phyloP scores from a whole-genome alignment of 2,888 invertebrate genomes.

The Latrodectus hesperus region DNA sequence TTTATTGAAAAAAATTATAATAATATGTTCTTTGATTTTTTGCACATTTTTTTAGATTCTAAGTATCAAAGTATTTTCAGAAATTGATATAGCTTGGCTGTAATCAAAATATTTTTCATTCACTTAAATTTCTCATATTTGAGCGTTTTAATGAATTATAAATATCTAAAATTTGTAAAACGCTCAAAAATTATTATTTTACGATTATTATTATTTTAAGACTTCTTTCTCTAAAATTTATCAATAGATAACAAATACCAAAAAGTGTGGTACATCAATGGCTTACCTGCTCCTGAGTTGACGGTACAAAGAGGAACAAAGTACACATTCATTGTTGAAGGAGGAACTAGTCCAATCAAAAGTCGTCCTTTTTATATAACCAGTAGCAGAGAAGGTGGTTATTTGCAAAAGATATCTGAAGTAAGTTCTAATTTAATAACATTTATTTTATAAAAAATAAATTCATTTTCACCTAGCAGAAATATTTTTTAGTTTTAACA shows the following conservation, averaged over 20 bases:
- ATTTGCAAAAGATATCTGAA: not conserved
- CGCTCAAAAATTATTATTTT: too few species aligned
- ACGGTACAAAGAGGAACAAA: constrained; percentile 89
- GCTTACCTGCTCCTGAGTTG: constrained; percentile 89
- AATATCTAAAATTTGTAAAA: too few species aligned
- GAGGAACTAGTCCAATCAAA: constrained; percentile 83
- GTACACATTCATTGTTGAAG: constrained; percentile 84
- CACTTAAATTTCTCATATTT: too few species aligned
- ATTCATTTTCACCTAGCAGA: not conserved
- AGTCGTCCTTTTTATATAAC: constrained; percentile 94
- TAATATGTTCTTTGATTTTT: too few species aligned
- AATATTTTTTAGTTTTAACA: not conserved
- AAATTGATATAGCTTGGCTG: too few species aligned
- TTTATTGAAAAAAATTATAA: too few species aligned
- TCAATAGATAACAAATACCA: not conserved
- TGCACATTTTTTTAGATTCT: too few species aligned
- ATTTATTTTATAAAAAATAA: not conserved
- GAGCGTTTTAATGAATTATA: too few species aligned
- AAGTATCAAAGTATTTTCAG: too few species aligned
- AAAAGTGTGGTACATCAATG: constrained; percentile 91
- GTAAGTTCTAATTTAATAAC: not conserved
- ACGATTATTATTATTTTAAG: not conserved
- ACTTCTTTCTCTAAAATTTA: not conserved
- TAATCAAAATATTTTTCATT: too few species aligned
- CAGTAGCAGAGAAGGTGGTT: constrained; percentile 91